Evolutionary conservation across 2,888 invertebrate species (phyloP).

Genomic region (Serripes groenlandicus): DNA sequence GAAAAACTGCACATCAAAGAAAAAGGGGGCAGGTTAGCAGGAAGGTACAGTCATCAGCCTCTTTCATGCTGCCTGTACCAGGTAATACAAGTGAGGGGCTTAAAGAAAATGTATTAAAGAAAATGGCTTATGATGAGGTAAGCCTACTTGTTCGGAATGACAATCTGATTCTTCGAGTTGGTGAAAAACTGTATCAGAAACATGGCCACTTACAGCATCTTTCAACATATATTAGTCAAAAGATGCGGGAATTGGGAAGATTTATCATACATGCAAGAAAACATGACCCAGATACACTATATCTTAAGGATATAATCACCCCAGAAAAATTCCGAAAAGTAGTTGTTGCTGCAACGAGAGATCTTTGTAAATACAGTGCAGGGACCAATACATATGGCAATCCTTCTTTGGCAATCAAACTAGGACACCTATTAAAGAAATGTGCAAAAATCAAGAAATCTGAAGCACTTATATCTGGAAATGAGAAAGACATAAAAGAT

Average conservation of each 20-base stretch:
- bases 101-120: slow-evolving; percentile 28
- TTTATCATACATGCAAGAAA: slow-evolving; percentile 35
- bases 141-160: slow-evolving; percentile 28
- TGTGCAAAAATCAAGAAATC: slow-evolving; percentile 43
- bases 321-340: slow-evolving; percentile 34
- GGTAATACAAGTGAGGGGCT: slow-evolving; percentile 35
- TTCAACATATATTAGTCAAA: slow-evolving; percentile 35
- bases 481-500: slow-evolving; percentile 1
- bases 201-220: slow-evolving; percentile 44
- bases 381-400: slow-evolving; percentile 27
- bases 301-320: slow-evolving; percentile 28
- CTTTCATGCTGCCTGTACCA: slow-evolving; percentile 33
- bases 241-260: slow-evolving; percentile 47
- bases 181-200: slow-evolving; percentile 51
- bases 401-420: slow-evolving; percentile 48
- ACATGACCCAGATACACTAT: slow-evolving; percentile 18
- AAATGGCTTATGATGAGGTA: slow-evolving; percentile 31
- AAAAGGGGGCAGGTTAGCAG: slow-evolving; percentile 9
- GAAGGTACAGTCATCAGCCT: slow-evolving; percentile 39
- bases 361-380: slow-evolving; percentile 30
- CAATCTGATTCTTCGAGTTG: slow-evolving; percentile 26
- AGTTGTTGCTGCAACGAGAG: slow-evolving; percentile 35
- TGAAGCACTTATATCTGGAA: slow-evolving; percentile 21
- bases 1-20: slow-evolving; percentile 37
- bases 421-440: slow-evolving; percentile 41